phyloP scores from a whole-genome alignment of 2,797 vertebrate genomes.

The Pipistrellus kuhlii region DNA sequence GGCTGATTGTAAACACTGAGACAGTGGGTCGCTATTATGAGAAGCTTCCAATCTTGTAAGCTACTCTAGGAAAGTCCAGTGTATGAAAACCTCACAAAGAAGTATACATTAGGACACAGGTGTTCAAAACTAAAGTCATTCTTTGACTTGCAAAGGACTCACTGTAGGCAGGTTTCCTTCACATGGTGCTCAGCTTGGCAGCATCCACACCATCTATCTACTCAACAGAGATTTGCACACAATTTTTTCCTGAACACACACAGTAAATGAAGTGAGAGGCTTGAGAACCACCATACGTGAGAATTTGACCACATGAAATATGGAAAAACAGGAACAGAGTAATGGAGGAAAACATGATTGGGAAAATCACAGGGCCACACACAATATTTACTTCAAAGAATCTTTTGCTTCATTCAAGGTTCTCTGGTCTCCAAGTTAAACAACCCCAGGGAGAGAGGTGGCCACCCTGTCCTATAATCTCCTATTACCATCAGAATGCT shows the following conservation, averaged over 20 bases:
- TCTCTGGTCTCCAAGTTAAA: slow-evolving; percentile 38
- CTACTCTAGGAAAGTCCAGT: background rate
- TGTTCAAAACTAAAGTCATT: background rate
- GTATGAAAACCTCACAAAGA: background rate
- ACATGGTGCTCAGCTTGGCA: background rate
- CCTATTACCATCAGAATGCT: slow-evolving; percentile 26
- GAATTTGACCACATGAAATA: background rate
- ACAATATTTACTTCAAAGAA: slow-evolving; percentile 39
- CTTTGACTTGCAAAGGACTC: background rate
- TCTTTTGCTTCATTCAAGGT: slow-evolving; percentile 11
- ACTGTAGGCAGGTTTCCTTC: background rate
- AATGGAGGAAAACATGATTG: background rate
- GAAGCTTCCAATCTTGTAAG: background rate
- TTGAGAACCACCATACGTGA: slow-evolving; percentile 2
- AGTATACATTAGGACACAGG: background rate
- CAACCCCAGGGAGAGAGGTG: background rate
- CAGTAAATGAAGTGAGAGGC: background rate
- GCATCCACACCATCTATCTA: background rate
- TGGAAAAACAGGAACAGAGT: background rate
- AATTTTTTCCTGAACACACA: background rate
- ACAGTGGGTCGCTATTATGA: background rate
- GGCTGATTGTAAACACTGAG: background rate
- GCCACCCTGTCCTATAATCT: background rate
- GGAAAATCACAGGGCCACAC: slow-evolving; percentile 36
- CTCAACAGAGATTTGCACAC: background rate